These are phyloP conservation scores for Sinella curviseta DNA, from an alignment of 1,140 invertebrate species.

Conservation along the genomic window DNA sequence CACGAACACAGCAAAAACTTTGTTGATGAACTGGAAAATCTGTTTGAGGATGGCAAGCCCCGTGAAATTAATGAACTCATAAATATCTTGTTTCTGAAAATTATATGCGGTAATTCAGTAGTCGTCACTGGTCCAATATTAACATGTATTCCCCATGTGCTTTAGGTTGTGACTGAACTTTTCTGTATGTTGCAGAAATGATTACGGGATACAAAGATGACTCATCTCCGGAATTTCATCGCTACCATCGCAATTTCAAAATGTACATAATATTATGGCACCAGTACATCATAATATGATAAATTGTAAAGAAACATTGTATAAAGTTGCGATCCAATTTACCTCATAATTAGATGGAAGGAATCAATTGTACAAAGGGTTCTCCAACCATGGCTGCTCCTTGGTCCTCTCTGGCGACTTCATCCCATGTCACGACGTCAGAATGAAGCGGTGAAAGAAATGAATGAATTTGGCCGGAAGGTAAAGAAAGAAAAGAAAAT, in stretches of 20 bases:
- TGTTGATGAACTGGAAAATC: no score
- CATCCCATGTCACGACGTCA: not conserved
- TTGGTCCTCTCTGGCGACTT: not conserved
- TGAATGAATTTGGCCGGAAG: not conserved
- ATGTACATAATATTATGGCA: not conserved
- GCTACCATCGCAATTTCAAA: not conserved
- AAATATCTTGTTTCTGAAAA: no score
- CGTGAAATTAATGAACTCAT: no score
- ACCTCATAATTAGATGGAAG: not conserved
- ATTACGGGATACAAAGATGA: not conserved
- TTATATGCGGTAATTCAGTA: no score
- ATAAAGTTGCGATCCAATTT: no score
- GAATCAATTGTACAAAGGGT: not conserved
- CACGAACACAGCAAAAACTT: no score
- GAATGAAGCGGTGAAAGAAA: not conserved
- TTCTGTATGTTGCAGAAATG: no score
- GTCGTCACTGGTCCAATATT: no score
- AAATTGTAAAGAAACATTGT: no score
- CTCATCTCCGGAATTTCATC: not conserved
- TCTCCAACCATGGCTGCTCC: not conserved
- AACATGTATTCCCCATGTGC: no score
- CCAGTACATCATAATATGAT: not conserved
- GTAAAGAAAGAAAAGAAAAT: not conserved
- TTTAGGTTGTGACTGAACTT: no score
- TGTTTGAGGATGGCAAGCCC: no score